phyloP scores from a whole-genome alignment of 2,797 vertebrate genomes.

The Cossypha niveicapilla region DNA sequence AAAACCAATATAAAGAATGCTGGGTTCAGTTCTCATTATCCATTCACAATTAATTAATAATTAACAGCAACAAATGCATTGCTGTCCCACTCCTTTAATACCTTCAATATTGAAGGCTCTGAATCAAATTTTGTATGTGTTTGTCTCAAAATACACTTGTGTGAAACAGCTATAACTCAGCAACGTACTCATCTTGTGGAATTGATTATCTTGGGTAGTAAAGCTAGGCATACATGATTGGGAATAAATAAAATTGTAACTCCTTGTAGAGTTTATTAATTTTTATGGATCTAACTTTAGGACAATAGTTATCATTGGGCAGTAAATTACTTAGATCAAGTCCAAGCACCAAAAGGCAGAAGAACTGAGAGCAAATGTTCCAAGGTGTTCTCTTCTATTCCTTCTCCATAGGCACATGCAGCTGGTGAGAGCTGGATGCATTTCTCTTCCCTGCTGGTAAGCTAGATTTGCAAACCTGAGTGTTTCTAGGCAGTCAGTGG shows the following conservation, averaged over 20 bases:
- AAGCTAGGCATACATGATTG: background rate
- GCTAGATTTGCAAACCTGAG: background rate
- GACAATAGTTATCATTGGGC: background rate
- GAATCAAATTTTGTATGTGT: background rate
- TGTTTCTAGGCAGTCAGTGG: background rate
- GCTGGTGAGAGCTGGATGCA: background rate
- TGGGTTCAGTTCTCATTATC: conserved; percentile 11
- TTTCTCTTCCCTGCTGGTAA: background rate
- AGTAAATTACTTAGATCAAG: background rate
- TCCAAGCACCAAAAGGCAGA: background rate
- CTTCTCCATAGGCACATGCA: background rate
- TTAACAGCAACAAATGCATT: background rate
- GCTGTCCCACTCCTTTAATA: background rate
- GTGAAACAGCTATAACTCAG: background rate
- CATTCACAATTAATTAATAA: conserved; percentile 16
- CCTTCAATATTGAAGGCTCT: background rate
- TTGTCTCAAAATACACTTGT: background rate
- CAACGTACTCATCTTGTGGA: background rate
- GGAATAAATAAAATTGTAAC: background rate
- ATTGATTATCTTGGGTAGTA: background rate
- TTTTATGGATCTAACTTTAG: background rate
- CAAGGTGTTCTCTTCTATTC: background rate
- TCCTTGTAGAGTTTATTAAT: background rate
- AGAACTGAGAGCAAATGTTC: background rate
- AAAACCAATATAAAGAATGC: background rate